Percentiles rank a stretch among this genome's conserved stretches.
These are phyloP conservation scores for Muntiacus reevesi DNA, from an alignment of 2,113 vertebrate genomes.

Conservation along the genomic window DNA sequence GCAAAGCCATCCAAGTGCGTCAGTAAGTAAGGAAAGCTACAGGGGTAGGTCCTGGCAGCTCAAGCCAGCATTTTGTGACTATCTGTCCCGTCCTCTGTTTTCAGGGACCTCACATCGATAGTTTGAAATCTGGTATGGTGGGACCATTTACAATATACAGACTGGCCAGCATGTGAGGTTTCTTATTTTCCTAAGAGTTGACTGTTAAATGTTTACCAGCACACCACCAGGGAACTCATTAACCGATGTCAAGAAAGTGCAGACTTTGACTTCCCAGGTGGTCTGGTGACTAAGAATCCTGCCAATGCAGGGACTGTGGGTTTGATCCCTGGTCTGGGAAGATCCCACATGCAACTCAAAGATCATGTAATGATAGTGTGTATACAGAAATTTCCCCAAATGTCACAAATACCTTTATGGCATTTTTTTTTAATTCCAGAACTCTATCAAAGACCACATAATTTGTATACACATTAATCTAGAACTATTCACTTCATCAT, in stretches of 20 bases:
- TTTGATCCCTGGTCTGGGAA: not conserved
- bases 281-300: not conserved
- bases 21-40: conserved; percentile 84
- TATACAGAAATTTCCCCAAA: not conserved
- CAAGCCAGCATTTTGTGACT: not conserved
- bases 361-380: not conserved
- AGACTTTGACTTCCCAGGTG: not conserved
- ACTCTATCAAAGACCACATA: not conserved
- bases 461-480: not conserved
- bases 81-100: not conserved
- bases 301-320: not conserved
- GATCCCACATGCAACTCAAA: not conserved
- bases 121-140: not conserved
- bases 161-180: not conserved
- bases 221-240: not conserved
- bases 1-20: conserved; percentile 91
- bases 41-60: not conserved
- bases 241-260: not conserved
- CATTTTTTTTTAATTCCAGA: not conserved
- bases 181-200: not conserved
- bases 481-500: not conserved
- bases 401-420: not conserved
- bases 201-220: not conserved
- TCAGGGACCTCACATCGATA: not conserved
- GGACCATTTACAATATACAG: not conserved